Conservation (phyloP, 2,113 vertebrate genomes). For the Mionectes macconnelli region DNA sequence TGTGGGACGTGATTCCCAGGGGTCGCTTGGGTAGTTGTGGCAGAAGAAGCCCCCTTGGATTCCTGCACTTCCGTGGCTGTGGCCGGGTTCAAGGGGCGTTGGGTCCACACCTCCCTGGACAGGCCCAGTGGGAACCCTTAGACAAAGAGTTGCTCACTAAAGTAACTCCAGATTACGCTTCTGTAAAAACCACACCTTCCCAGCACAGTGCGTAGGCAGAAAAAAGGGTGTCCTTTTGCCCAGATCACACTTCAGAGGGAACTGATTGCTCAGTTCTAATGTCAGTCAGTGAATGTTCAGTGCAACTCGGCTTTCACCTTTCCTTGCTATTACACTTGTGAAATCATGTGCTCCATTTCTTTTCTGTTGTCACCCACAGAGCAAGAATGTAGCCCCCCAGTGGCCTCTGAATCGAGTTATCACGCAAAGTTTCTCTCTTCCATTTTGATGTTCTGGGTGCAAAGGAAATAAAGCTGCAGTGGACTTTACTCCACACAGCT, state of each 20-base stretch:
- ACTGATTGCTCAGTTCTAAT: neutral
- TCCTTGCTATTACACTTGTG: neutral
- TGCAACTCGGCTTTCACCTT: neutral
- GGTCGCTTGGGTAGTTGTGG: no score
- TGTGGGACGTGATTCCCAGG: neutral
- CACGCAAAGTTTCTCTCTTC: neutral
- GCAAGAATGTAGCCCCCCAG: neutral
- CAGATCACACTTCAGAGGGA: neutral
- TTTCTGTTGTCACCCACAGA: neutral
- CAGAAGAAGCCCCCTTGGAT: neutral
- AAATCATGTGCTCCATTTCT: neutral
- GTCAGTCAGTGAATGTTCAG: neutral
- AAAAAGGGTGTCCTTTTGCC: neutral
- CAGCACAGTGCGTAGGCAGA: neutral
- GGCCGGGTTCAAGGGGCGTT: neutral
- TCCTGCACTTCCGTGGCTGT: neutral
- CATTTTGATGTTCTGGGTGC: neutral
- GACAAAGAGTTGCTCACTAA: neutral
- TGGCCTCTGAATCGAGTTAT: neutral
- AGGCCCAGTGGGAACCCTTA: neutral
- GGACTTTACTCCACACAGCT: neutral
- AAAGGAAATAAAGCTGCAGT: neutral
- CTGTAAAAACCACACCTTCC: neutral
- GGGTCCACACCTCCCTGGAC: neutral
- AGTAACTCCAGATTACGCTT: neutral